Percentiles rank a stretch among this genome's conserved stretches.
These are phyloP conservation scores for Diarsia dahlii DNA, from an alignment of 2,888 invertebrate species.

Conservation along the genomic window DNA sequence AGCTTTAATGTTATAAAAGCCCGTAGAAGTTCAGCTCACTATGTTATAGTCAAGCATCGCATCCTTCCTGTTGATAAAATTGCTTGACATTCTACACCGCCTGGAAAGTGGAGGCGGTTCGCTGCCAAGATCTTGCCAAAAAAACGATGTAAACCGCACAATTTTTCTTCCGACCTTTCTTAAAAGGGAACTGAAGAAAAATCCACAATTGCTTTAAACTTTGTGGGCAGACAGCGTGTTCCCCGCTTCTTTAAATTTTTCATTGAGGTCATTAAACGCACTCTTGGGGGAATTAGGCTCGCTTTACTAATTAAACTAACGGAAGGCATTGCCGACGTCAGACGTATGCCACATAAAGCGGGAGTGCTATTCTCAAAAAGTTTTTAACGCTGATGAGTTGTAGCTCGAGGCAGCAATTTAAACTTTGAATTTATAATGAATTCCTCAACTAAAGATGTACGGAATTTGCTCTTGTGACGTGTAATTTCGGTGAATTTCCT, in stretches of 20 bases:
- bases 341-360: slow-evolving; percentile 76
- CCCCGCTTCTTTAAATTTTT: slow-evolving; percentile 65
- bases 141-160: slow-evolving; percentile 20
- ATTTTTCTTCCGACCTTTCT: slow-evolving; percentile 29
- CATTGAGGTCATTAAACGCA: slow-evolving; percentile 74
- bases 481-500: slow-evolving; percentile 74
- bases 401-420: slow-evolving; percentile 83
- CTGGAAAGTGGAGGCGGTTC: slow-evolving; percentile 27
- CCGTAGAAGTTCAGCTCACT: not conserved
- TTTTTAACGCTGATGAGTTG: slow-evolving; percentile 87
- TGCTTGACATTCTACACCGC: slow-evolving; percentile 22
- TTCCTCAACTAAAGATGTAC: slow-evolving; percentile 80
- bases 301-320: slow-evolving; percentile 80
- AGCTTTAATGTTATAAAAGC: not conserved
- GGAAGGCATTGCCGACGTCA: slow-evolving; percentile 69
- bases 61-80: slow-evolving; percentile 31
- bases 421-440: slow-evolving; percentile 85
- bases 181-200: slow-evolving; percentile 28
- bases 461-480: slow-evolving; percentile 74
- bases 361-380: slow-evolving; percentile 75
- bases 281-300: slow-evolving; percentile 72
- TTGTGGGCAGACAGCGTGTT: slow-evolving; percentile 50
- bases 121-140: slow-evolving; percentile 38
- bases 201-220: slow-evolving; percentile 37
- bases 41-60: not conserved